Evolutionary conservation across 2,797 vertebrate genomes (phyloP), one percentile per base, ranked within the genome.

Genomic region (Falco novaeseelandiae): DNA sequence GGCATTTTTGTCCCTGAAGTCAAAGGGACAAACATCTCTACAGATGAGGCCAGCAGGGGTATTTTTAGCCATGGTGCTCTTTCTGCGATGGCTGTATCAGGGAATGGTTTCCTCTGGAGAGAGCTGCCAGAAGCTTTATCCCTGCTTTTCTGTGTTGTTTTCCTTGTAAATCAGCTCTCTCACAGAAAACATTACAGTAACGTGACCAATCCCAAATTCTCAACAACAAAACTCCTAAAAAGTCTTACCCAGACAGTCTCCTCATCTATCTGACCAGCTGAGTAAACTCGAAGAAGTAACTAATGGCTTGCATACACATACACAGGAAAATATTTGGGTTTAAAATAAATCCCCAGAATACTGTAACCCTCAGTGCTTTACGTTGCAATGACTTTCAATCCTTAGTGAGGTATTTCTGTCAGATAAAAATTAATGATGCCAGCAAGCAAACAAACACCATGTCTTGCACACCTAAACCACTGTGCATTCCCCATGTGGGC

Each of bases 311-410:
- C 69, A 55, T 36, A n/a, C 69, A 58, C 57, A 83, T 34, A 84
- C 66, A 92, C n/a, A 51, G 86, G 77, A n/a, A 94, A 96, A 92
- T 79, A 92, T 84, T 95, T 85, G 74, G 67, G 89, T 89, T 89
- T 70, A 59, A 83, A 71, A 81, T n/a, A 74, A 91, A 93, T 48
- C 87, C 94, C 63, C 61, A 32, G 63, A 88, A 72, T 34, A 8
- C 83, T 34, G 52, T 32, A 73, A 20, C 62, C 51, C 51, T 67
- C 87, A 8, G 25, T 25, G 42, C 83, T 86, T 76, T n/a, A 42
- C 0, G 0, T 17, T 34, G 20, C 83, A 46, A 5, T 30, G 81
- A 30, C 26, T 89, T 42, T 30, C 81, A 51, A 2, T 18, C 90
- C 71, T 34, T 29, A 30, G 32, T 0, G 44, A 73, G 65, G 30